phyloP scores from a whole-genome alignment of 2,113 vertebrate species.

The Heterotilapia buettikoferi region DNA sequence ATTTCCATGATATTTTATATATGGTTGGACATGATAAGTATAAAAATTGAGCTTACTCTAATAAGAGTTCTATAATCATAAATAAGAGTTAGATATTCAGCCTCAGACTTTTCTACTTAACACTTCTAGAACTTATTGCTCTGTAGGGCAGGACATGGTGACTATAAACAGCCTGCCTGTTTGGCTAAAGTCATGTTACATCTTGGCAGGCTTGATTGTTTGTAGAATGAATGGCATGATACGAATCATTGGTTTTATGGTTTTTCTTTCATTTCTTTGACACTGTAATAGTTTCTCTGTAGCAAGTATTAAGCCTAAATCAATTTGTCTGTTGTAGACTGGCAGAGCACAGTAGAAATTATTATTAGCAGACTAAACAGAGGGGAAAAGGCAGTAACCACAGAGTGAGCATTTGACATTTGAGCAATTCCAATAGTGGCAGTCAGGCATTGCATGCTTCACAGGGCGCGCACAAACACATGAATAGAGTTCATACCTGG shows the following conservation, averaged over 20 bases:
- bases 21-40: neutral
- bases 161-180: neutral
- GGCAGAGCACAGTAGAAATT: neutral
- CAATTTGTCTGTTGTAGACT: neutral
- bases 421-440: neutral
- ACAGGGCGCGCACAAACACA: rapidly evolving
- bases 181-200: rapidly evolving
- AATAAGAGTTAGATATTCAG: neutral
- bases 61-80: neutral
- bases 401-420: neutral
- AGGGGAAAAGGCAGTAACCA: neutral
- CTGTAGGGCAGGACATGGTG: neutral
- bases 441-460: neutral
- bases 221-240: rapidly evolving
- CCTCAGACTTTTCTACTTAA: neutral
- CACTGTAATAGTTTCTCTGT: rapidly evolving
- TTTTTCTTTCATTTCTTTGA: neutral
- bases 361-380: neutral
- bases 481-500: neutral
- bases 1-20: neutral
- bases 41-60: neutral
- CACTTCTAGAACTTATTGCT: neutral
- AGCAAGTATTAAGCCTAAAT: neutral
- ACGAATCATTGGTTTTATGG: rapidly evolving
- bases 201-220: neutral